A percentile compares a stretch with the other conserved stretches of the same genome.
phyloP scores from a whole-genome alignment of 2,113 vertebrate genomes.

The Piprites chloris region DNA sequence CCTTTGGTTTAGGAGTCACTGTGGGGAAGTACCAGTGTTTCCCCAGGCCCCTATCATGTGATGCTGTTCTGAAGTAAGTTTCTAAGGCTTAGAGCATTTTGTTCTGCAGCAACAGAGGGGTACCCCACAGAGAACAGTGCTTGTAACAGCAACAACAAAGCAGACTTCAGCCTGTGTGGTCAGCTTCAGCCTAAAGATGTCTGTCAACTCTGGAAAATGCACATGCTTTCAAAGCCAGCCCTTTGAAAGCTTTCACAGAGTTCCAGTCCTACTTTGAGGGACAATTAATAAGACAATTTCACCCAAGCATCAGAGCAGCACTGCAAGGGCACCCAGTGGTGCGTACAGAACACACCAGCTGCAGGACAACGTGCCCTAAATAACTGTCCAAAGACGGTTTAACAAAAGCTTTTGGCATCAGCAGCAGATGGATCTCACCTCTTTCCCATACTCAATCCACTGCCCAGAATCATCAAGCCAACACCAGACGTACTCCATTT shows the following conservation, averaged over 20 bases:
- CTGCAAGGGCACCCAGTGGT: background rate
- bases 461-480: slow-evolving; percentile 71
- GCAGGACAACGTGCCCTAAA: background rate
- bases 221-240: background rate
- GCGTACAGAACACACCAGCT: background rate
- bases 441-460: slow-evolving; percentile 81
- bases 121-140: background rate
- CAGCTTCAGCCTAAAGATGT: background rate
- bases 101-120: rapidly evolving
- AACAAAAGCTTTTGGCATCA: background rate
- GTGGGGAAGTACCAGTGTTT: background rate
- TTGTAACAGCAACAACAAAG: background rate
- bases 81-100: background rate
- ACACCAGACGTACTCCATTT: slow-evolving; percentile 82
- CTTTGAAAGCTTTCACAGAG: background rate
- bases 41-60: rapidly evolving
- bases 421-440: slow-evolving; percentile 63
- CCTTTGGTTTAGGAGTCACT: background rate
- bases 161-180: background rate
- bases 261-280: background rate
- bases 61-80: background rate
- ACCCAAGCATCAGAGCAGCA: background rate
- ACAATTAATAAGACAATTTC: background rate
- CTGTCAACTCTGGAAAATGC: background rate
- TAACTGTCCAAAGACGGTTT: background rate